Conservation (phyloP, 2,888 invertebrate genomes). For the Hypselothyrea guttata region DNA sequence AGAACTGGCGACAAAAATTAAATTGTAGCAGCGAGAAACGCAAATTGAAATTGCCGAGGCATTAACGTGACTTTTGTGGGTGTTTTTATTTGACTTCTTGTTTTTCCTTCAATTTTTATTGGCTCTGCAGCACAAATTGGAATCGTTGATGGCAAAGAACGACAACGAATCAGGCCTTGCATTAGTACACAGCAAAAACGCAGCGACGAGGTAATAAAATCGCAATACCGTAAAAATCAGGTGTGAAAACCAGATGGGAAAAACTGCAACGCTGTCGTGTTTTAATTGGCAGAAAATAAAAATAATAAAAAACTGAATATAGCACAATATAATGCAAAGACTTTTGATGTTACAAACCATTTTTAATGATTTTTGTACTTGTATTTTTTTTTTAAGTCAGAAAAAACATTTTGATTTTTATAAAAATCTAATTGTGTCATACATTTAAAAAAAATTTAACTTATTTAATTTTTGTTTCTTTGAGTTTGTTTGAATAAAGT, state of each 20-base stretch:
- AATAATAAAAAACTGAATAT: too few relatives aligned
- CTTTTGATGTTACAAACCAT: too few relatives aligned
- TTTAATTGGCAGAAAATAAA: not conserved
- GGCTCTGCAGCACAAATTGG: conserved; percentile 28
- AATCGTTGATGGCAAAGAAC: conserved; percentile 7
- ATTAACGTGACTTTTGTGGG: conserved; percentile 55
- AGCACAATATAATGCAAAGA: too few relatives aligned
- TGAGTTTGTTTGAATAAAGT: too few relatives aligned
- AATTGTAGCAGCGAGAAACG: conserved; percentile 39
- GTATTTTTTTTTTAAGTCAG: too few relatives aligned
- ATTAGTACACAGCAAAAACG: conserved; percentile 16
- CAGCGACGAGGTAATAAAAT: not conserved
- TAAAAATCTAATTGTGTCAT: too few relatives aligned
- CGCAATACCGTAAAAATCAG: not conserved
- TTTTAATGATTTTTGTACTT: too few relatives aligned
- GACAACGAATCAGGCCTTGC: conserved; percentile 8
- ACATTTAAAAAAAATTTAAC: too few relatives aligned
- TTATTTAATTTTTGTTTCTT: too few relatives aligned
- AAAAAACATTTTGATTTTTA: too few relatives aligned
- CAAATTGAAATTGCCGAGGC: conserved; percentile 58
- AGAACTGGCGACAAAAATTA: conserved; percentile 47
- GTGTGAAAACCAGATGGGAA: not conserved
- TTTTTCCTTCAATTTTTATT: conserved; percentile 36
- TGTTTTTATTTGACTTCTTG: conserved; percentile 29
- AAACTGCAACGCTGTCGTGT: not conserved